Percentiles rank a stretch among this genome's conserved stretches.
Conservation (phyloP, 1,140 invertebrate species). For the Bombus confusus region DNA sequence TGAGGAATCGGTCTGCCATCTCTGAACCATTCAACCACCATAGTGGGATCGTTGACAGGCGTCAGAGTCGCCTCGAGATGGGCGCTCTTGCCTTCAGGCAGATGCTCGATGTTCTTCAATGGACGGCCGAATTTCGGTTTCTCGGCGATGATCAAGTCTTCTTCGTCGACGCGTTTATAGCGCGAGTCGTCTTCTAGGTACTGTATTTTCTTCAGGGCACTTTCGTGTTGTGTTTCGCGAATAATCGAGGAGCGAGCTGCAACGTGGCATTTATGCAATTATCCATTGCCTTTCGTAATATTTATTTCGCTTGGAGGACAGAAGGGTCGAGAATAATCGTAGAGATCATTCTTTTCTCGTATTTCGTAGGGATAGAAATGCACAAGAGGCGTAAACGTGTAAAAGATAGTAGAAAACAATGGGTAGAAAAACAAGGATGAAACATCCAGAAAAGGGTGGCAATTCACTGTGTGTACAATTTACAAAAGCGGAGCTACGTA, state of each 20-base stretch:
- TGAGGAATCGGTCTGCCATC: constrained; percentile 95
- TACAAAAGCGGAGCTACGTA: constrained; percentile 9
- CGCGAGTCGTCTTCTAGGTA: constrained; percentile 94
- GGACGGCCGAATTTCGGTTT: constrained; percentile 94
- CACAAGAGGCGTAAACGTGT: neutral
- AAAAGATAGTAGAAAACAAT: neutral
- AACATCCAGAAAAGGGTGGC: neutral
- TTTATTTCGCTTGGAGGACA: neutral
- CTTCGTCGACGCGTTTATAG: constrained; percentile 87
- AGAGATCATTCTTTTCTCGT: neutral
- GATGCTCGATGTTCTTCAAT: constrained; percentile 91
- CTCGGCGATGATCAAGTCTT: constrained; percentile 90
- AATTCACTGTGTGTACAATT: neutral
- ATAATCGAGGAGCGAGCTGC: constrained; percentile 93
- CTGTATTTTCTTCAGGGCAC: constrained; percentile 95
- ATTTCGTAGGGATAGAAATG: neutral
- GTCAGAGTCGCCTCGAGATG: constrained; percentile 98
- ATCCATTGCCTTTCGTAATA: neutral
- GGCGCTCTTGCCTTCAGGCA: constrained; percentile 93
- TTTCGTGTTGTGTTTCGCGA: constrained; percentile 96
- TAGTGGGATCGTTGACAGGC: constrained; percentile 96
- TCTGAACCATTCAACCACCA: constrained; percentile 97
- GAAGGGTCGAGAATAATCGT: neutral
- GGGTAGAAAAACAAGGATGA: neutral
- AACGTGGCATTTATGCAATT: constrained; percentile 57